Percentiles rank a stretch among this genome's conserved stretches.
Conservation (phyloP, 2,797 vertebrate genomes). For the Betta splendens region DNA sequence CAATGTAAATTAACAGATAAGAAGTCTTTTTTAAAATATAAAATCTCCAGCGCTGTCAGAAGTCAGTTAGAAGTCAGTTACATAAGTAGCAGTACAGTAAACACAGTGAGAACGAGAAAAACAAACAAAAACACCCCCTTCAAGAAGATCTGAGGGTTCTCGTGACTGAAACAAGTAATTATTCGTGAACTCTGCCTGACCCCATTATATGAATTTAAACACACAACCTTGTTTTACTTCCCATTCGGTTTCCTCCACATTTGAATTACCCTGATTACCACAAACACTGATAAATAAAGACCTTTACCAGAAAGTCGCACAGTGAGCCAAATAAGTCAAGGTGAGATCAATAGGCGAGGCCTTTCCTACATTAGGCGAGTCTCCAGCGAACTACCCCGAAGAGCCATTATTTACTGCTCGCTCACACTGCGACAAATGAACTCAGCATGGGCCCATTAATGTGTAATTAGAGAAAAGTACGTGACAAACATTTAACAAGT, state of each 20-base stretch:
- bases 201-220: constrained; percentile 34
- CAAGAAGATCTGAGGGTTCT: neutral
- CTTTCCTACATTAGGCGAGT: constrained; percentile 43
- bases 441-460: constrained; percentile 69
- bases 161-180: constrained; percentile 2
- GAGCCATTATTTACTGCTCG: constrained; percentile 66
- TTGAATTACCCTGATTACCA: constrained; percentile 60
- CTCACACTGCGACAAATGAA: constrained; percentile 67
- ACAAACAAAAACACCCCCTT: neutral
- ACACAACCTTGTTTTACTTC: constrained; percentile 39
- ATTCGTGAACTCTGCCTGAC: constrained; percentile 21
- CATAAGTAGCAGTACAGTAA: neutral
- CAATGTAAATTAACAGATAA: too few species aligned
- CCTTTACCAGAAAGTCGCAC: constrained; percentile 41
- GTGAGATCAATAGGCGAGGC: constrained; percentile 63
- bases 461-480: constrained; percentile 73
- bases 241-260: constrained; percentile 6
- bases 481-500: constrained; percentile 70
- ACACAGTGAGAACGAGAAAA: neutral
- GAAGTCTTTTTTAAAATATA: too few species aligned
- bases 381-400: constrained; percentile 57
- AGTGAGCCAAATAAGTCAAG: constrained; percentile 51
- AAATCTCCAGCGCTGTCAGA: neutral
- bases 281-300: constrained; percentile 60
- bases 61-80: neutral